Base-by-base conservation (phyloP, 37 sponge, comb jelly and placozoan genomes). In the Petrosia ficiformis region DNA sequence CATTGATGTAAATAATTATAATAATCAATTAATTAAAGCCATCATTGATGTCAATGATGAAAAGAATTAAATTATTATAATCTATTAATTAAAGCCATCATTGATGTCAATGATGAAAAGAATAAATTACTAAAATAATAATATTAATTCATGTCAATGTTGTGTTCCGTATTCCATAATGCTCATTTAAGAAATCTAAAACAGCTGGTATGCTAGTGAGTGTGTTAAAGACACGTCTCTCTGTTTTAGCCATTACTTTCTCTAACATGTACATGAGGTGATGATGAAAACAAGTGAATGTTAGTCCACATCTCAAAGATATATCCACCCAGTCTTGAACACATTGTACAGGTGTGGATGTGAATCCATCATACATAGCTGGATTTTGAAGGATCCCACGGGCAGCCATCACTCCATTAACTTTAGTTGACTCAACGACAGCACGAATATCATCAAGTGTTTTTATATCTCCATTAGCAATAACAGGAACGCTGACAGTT, bases 191-290 rank as follows among this genome's bases (percentile, higher is more conserved):
- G 64, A 83, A 96, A 73, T 96, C 94, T 41, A 96, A 48, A 0
- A 96, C 97, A 28, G 85, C 91, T n/a, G 90, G 59, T 16, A 72
- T 82, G 59, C 87, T 92, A 41, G 91, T 29, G 29, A 96, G 75
- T 11, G 88, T 82, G 77, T 93, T 90, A 68, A 96, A 89, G 1
- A 84, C 72, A 22, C 72, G 60, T 74, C 78, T 81, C 67, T 95
- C 88, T 44, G 82, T 38, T 52, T 89, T 87, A 30, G 80, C 44
- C 11, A 67, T 71, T 22, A 87, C 58, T 32, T 64, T 77, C 40
- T 96, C 97, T 71, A 90, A 25, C 97, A 96, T 96, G 86, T 82
- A 80, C 41, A 90, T 81, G 69, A 93, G 86, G 68, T 96, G 97
- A 75, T 82, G 91, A 67, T 96, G 96, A 77, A 93, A 93, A 11